Base-by-base conservation (phyloP, 2,797 vertebrate genomes). In the Oreochromis mossambicus region DNA sequence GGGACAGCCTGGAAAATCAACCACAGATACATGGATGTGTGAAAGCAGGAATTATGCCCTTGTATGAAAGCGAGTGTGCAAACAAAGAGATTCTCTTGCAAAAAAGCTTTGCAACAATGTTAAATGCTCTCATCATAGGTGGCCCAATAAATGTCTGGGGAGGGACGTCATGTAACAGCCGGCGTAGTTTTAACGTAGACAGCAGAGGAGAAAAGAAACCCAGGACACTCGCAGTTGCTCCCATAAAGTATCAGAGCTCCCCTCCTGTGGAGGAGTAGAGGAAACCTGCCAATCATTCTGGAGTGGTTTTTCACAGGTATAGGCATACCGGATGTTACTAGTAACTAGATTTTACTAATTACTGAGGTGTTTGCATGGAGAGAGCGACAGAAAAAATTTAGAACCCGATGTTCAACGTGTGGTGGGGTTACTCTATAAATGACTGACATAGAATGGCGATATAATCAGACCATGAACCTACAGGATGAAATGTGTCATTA, bases 1-100 rank as follows among this genome's bases (percentile, higher is more conserved):
- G 2, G 98, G 98, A 95, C 98, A 99, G 83, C 98, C 98, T 99
- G 94, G 58, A 95, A 92, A 91, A 89, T 68, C 86, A 90, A 84
- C 55, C 86, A 88, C 78, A 89, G 82, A 92, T 36, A 91, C 75
- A 68, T n/a, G 80, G 89, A 77, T 78, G 56, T 82, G 50, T 87
- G 82, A 15, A 58, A 88, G 66, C 73, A 73, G 58, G 88, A 29
- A 79, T 88, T 17, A 87, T 68, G 54, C 51, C 73, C 80, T 83
- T 63, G 83, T 48, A 76, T 81, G 66, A 43, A 86, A 56, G 43
- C 4, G 80, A 48, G 38, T 34, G 46, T 34, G 78, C 61, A 79
- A 68, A 89, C 43, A 78, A 29, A 52, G 34, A 83, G 66, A 88
- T 83, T 48, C 14, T 38, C 32, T 54, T 51, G 76, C 79, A 0